Conservation (phyloP, 2,888 invertebrate genomes). For the Drosophila yooni region DNA sequence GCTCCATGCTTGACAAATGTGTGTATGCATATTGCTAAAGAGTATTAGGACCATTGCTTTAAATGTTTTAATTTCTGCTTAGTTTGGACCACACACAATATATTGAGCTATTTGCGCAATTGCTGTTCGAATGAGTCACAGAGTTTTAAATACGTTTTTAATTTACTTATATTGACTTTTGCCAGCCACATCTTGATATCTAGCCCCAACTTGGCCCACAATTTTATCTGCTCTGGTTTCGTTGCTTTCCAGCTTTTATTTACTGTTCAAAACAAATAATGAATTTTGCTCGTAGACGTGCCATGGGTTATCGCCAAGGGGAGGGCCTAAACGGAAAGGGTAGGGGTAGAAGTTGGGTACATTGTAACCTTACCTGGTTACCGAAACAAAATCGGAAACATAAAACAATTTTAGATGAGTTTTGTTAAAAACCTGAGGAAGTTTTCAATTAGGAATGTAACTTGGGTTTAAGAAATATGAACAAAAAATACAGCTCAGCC, state of each 20-base stretch:
- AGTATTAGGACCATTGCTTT: conserved; percentile 5
- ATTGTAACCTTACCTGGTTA: neutral
- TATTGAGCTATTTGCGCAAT: conserved; percentile 6
- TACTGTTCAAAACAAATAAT: conserved; percentile 45
- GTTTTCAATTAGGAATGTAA: neutral
- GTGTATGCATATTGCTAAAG: neutral
- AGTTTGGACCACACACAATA: neutral
- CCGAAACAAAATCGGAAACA: neutral
- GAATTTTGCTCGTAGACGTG: conserved; percentile 5
- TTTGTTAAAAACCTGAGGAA: neutral
- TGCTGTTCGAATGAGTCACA: conserved; percentile 3
- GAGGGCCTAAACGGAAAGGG: neutral
- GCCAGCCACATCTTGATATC: conserved; percentile 20
- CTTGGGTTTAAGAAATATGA: neutral
- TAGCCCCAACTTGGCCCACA: conserved; percentile 19
- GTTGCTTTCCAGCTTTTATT: conserved; percentile 33
- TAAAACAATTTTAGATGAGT: neutral
- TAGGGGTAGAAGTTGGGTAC: neutral
- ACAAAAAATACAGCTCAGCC: neutral
- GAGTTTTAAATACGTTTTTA: neutral
- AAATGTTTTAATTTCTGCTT: neutral
- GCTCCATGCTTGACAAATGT: neutral
- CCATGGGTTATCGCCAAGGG: neutral
- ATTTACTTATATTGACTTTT: conserved; percentile 35
- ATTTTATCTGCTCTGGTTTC: conserved; percentile 42